Percentiles rank a stretch among this genome's conserved stretches.
Evolutionary conservation across 2,888 invertebrate genomes (phyloP).

Genomic region (Alviniconcha strummeri): DNA sequence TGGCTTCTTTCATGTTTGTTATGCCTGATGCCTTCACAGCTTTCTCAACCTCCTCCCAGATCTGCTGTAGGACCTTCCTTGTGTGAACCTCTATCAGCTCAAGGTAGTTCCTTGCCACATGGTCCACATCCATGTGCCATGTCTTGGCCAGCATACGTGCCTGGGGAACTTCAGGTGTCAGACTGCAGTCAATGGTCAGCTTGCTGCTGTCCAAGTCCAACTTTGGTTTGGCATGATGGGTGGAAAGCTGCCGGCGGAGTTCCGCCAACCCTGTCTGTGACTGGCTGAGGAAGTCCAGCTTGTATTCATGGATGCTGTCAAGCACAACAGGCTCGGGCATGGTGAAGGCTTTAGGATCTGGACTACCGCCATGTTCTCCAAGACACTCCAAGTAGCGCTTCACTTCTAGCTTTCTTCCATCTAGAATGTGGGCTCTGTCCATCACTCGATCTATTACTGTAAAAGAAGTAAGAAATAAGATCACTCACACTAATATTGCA

Average conservation of each 20-base stretch:
- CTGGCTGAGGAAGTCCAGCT: conserved; percentile 20
- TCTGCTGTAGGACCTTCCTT: conserved; percentile 10
- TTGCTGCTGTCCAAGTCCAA: background rate
- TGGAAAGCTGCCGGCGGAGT: background rate
- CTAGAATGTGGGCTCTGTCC: conserved; percentile 29
- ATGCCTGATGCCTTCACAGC: background rate
- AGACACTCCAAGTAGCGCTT: conserved; percentile 35
- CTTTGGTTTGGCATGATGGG: conserved; percentile 1
- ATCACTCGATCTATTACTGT: conserved; percentile 23
- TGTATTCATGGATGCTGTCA: conserved; percentile 18
- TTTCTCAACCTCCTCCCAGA: conserved; percentile 31
- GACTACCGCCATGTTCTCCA: conserved; percentile 23
- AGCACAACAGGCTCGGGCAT: conserved; percentile 27
- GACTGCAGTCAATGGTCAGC: conserved; percentile 18
- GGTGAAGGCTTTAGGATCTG: conserved; percentile 23
- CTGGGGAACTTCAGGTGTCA: conserved; percentile 14
- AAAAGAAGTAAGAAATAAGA: background rate
- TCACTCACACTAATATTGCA: too few species aligned
- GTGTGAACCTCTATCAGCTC: conserved; percentile 5
- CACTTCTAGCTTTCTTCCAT: conserved; percentile 32
- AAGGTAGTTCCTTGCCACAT: background rate
- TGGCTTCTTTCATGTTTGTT: background rate
- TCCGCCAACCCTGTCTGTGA: background rate
- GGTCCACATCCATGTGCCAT: conserved; percentile 24
- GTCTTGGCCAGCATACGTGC: conserved; percentile 15